Conservation (phyloP, 2,888 invertebrate genomes). For the Harpalus rufipes region DNA sequence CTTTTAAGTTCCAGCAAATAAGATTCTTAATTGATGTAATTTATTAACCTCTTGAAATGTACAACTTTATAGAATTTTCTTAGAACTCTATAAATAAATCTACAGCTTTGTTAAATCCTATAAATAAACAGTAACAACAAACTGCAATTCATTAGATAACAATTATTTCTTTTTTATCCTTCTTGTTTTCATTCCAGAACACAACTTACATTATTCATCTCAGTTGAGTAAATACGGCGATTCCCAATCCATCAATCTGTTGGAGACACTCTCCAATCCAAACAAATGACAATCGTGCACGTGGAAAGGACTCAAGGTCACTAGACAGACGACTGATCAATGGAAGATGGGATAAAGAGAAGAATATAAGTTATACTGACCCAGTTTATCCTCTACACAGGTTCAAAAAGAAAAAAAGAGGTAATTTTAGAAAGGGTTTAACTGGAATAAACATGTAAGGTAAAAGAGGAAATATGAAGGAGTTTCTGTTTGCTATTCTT, state of each 20-base stretch:
- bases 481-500: no score
- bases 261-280: background rate
- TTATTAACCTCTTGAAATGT: no score
- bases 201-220: background rate
- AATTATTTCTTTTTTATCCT: background rate
- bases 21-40: no score
- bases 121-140: background rate
- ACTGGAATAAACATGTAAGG: background rate
- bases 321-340: constrained; percentile 9
- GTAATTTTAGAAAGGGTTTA: background rate
- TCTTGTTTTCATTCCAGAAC: background rate
- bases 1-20: no score
- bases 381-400: background rate
- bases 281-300: constrained; percentile 3
- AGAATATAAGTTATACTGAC: constrained; percentile 10
- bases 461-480: no score
- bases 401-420: background rate
- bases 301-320: constrained; percentile 13
- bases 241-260: background rate
- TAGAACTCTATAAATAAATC: no score
- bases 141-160: background rate
- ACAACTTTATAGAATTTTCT: no score
- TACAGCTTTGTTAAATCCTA: no score
- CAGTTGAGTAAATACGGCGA: background rate
- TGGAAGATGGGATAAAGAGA: background rate